A percentile compares a stretch with the other conserved stretches of the same genome.
Conservation (phyloP, 2,797 vertebrate species). For the Enteromius treurensis region DNA sequence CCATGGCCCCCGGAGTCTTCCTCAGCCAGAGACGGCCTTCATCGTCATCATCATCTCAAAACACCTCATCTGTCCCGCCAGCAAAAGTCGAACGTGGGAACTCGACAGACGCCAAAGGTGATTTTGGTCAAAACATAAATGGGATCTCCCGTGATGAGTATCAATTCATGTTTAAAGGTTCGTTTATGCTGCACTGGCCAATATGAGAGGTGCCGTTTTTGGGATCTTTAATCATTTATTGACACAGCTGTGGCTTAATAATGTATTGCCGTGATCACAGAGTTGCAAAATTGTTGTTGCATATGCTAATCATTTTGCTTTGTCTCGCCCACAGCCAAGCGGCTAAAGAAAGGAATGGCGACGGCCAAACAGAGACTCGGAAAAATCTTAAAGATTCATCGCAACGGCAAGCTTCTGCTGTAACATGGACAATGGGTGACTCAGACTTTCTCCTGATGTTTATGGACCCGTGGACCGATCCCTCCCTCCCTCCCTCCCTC, state of each 20-base stretch:
- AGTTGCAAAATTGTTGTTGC: constrained; percentile 8
- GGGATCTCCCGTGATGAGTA: background rate
- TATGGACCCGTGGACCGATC: constrained; percentile 70
- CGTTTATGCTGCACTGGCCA: constrained; percentile 36
- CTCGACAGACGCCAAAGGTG: constrained; percentile 80
- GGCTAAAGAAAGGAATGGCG: constrained; percentile 99
- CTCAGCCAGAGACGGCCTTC: constrained; percentile 91
- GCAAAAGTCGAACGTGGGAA: constrained; percentile 70
- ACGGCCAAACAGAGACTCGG: constrained; percentile 99
- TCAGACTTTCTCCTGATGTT: constrained; percentile 66
- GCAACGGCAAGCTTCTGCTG: constrained; percentile 97
- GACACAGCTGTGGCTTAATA: constrained; percentile 36
- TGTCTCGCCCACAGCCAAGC: constrained; percentile 82
- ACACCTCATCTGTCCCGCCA: constrained; percentile 77
- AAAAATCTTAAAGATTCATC: constrained; percentile 99
- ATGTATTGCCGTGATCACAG: constrained; percentile 5
- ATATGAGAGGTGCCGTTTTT: background rate
- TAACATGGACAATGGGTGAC: constrained; percentile 78
- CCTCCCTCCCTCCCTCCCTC: constrained; percentile 62
- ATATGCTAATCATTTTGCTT: constrained; percentile 34
- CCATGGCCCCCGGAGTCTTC: constrained; percentile 96
- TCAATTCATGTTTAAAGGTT: background rate
- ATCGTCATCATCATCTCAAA: constrained; percentile 91
- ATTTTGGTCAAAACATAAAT: constrained; percentile 43
- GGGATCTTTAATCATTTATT: constrained; percentile 38